A percentile compares a stretch with the other conserved stretches of the same genome.
These are phyloP conservation scores for Epizoanthus stellaris DNA, from an alignment of 92 coral and sea anemone species.

Conservation along the genomic window DNA sequence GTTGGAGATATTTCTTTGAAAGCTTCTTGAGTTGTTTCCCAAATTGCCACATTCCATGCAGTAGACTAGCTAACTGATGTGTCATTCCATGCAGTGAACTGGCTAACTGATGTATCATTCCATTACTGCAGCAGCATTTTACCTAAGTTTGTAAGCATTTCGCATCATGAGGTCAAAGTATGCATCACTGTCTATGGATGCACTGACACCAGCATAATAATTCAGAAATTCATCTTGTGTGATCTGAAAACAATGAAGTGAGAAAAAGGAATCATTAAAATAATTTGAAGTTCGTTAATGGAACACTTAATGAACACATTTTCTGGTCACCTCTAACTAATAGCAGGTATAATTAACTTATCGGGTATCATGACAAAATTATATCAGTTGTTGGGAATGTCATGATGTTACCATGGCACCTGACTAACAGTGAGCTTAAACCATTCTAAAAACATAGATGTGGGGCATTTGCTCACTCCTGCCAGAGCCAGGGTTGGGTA, in stretches of 20 bases:
- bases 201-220: constrained; percentile 95
- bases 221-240: constrained; percentile 92
- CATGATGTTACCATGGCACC: no score
- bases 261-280: not conserved
- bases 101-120: no score
- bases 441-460: no score
- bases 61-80: not conserved
- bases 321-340: no score
- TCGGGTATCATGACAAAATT: no score
- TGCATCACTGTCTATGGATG: constrained; percentile 95
- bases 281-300: not conserved
- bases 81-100: not conserved
- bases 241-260: constrained; percentile 58
- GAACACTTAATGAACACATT: not conserved
- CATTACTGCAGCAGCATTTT: not conserved
- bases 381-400: no score
- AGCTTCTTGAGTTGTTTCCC: not conserved
- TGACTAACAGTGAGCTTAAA: no score
- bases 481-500: no score
- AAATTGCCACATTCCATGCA: not conserved
- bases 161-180: constrained; percentile 96
- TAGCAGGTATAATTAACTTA: no score
- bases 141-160: constrained; percentile 89
- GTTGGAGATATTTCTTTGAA: no score
- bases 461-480: no score